Conservation (phyloP, 2,888 invertebrate genomes). For the Diaprepes abbreviatus region DNA sequence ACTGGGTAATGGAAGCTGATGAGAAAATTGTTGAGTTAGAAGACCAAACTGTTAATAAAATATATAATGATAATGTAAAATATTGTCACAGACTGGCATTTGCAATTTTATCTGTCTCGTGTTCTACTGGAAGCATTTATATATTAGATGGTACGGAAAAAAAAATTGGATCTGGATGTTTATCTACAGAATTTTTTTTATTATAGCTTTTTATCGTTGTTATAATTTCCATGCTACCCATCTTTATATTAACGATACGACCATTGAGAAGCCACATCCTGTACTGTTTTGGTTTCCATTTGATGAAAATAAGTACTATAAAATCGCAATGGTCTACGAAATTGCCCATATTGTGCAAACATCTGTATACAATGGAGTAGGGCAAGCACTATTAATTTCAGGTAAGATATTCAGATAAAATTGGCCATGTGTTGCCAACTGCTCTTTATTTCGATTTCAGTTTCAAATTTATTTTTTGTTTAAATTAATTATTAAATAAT, state of each 20-base stretch:
- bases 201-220: background rate
- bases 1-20: background rate
- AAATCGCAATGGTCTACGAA: conserved; percentile 15
- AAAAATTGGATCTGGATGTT: too few species aligned
- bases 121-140: too few species aligned
- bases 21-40: background rate
- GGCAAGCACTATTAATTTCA: conserved; percentile 16
- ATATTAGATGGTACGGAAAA: too few species aligned
- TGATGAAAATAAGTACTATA: conserved; percentile 27
- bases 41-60: conserved; percentile 2
- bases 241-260: background rate
- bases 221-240: background rate
- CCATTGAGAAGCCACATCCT: conserved; percentile 10
- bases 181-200: background rate
- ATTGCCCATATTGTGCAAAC: conserved; percentile 21
- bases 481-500: too few species aligned
- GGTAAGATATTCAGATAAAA: too few species aligned
- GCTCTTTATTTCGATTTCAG: too few species aligned
- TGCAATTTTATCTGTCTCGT: too few species aligned
- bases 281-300: conserved; percentile 40
- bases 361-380: conserved; percentile 10
- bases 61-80: conserved; percentile 5
- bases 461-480: too few species aligned
- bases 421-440: too few species aligned
- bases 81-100: background rate